Percentiles rank a stretch among this genome's conserved stretches.
phyloP scores from a whole-genome alignment of 2,113 vertebrate species.

The Thamnophis sirtalis region DNA sequence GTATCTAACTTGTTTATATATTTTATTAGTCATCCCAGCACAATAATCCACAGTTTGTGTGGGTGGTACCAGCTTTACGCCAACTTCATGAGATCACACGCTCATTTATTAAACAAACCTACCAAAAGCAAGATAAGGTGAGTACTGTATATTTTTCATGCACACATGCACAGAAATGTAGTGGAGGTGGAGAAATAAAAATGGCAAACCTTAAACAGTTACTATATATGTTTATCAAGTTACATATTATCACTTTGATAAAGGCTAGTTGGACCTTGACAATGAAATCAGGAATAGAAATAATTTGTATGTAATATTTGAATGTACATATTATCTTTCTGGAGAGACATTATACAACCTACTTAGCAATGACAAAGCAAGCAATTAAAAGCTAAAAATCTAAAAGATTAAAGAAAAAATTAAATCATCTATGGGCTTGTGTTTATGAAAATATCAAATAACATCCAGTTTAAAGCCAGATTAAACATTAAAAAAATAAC shows the following conservation, averaged over 20 bases:
- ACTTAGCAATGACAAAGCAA: not conserved
- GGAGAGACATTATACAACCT: not conserved
- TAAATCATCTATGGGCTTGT: not conserved
- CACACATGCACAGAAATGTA: not conserved
- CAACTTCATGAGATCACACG: conserved; percentile 98
- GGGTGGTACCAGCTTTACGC: conserved; percentile 95
- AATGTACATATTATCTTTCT: not conserved
- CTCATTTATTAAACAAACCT: conserved; percentile 97
- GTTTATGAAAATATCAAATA: not conserved
- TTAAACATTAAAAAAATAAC: not conserved
- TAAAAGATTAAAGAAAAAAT: not conserved
- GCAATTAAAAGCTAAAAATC: not conserved
- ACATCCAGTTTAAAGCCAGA: not conserved
- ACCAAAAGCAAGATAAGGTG: conserved; percentile 99
- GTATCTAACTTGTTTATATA: conserved; percentile 40
- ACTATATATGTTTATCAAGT: not conserved
- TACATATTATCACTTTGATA: not conserved
- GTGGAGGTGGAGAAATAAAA: too few relatives aligned
- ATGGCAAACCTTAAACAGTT: not conserved
- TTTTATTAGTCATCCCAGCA: conserved; percentile 87
- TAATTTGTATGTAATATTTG: not conserved
- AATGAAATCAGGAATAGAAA: not conserved
- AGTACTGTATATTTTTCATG: conserved; percentile 21
- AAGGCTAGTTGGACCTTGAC: not conserved
- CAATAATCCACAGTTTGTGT: conserved; percentile 90